Conservation (phyloP, 2,888 invertebrate species). For the Leucania comma region DNA sequence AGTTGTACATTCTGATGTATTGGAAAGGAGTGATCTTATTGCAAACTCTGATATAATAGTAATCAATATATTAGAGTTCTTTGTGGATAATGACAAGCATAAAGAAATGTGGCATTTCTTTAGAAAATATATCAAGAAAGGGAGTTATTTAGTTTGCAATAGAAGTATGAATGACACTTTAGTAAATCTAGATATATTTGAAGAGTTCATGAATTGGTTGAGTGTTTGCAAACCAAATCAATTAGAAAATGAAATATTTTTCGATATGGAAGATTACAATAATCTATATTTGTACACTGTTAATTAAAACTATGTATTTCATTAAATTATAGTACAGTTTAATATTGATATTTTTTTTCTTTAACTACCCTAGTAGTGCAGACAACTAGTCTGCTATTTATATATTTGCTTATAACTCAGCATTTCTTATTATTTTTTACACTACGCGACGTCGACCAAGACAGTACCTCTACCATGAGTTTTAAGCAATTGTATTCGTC, state of each 20-base stretch:
- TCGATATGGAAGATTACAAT: slow-evolving; percentile 82
- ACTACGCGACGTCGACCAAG: no score
- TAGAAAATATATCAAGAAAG: slow-evolving; percentile 88
- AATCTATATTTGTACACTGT: slow-evolving; percentile 85
- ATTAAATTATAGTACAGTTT: not conserved
- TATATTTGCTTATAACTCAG: no score
- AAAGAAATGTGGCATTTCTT: slow-evolving; percentile 91
- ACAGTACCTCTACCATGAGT: no score
- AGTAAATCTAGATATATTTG: slow-evolving; percentile 83
- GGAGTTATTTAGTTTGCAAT: slow-evolving; percentile 90
- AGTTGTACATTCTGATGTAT: slow-evolving; percentile 91
- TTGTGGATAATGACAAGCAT: slow-evolving; percentile 91
- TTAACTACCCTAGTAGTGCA: no score
- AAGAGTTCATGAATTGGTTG: slow-evolving; percentile 88
- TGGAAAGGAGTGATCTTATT: slow-evolving; percentile 89
- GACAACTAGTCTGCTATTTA: no score
- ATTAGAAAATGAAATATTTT: slow-evolving; percentile 85
- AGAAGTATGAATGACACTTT: slow-evolving; percentile 91
- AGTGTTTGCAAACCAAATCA: slow-evolving; percentile 83
- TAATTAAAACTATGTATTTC: slow-evolving; percentile 80
- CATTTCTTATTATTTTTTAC: no score
- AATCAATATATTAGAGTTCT: slow-evolving; percentile 93
- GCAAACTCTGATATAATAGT: slow-evolving; percentile 91
- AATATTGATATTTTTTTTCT: not conserved
- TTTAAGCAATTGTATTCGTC: no score